Percentiles rank a stretch among this genome's conserved stretches.
Conservation (phyloP, 2,113 vertebrate species). For the Heteronetta atricapilla region DNA sequence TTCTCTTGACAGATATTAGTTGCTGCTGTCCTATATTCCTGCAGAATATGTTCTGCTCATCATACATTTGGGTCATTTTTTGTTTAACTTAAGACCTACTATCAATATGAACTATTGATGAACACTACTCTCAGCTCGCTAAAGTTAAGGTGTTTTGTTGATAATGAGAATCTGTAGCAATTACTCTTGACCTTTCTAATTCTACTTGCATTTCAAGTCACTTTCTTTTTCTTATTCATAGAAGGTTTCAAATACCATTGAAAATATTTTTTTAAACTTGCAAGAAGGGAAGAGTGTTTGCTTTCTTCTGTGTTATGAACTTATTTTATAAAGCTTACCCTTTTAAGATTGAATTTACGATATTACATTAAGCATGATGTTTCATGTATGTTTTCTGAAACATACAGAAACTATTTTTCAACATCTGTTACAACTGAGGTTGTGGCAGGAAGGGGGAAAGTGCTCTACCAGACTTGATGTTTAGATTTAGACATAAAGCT, state of each 20-base stretch:
- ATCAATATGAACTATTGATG: background rate
- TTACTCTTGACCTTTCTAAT: background rate
- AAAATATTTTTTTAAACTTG: background rate
- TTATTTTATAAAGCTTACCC: background rate
- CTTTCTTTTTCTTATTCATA: background rate
- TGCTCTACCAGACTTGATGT: background rate
- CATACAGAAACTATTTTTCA: background rate
- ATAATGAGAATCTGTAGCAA: background rate
- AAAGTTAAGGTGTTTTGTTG: background rate
- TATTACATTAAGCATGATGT: background rate
- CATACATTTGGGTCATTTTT: background rate
- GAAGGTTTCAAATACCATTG: background rate
- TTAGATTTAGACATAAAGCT: background rate
- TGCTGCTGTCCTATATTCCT: background rate
- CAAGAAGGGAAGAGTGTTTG: background rate
- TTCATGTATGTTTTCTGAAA: background rate
- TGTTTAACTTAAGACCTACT: background rate
- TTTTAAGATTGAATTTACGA: background rate
- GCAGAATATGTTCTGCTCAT: background rate
- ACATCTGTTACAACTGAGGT: background rate
- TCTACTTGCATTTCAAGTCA: background rate
- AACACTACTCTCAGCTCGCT: background rate
- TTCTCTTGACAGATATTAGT: background rate
- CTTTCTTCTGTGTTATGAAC: background rate
- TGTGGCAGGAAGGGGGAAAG: background rate